A percentile compares a stretch with the other conserved stretches of the same genome.
Evolutionary conservation across 2,888 invertebrate species (phyloP).

Genomic region (Cosmia trapezina): DNA sequence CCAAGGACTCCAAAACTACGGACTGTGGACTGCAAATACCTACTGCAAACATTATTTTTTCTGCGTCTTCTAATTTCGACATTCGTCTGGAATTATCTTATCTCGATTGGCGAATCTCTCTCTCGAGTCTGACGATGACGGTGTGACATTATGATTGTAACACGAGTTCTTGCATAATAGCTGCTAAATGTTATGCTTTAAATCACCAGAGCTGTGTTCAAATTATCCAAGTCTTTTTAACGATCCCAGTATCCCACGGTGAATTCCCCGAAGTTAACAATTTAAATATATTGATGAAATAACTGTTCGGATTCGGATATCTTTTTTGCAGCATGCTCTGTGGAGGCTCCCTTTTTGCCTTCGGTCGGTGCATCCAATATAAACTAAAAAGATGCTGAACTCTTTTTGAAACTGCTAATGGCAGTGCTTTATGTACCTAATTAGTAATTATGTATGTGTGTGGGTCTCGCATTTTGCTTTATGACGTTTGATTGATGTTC

Average conservation of each 20-base stretch:
- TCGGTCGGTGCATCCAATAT: not conserved
- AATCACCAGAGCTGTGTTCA: not conserved
- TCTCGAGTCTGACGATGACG: not conserved
- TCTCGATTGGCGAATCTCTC: not conserved
- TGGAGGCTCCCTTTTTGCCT: not conserved
- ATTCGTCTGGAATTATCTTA: not conserved
- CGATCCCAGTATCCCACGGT: not conserved
- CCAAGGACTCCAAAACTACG: not conserved
- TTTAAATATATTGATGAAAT: no score
- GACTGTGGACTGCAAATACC: not conserved
- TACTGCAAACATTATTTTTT: not conserved
- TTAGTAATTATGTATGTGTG: not conserved
- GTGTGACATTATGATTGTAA: conserved; percentile 7
- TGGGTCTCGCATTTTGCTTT: conserved; percentile 3
- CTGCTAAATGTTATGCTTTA: not conserved
- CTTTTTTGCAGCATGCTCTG: not conserved
- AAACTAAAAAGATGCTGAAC: no score
- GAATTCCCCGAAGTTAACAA: not conserved
- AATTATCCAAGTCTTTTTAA: conserved; percentile 15
- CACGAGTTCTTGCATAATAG: conserved; percentile 1
- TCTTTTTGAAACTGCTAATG: conserved; percentile 6
- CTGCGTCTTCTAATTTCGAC: not conserved
- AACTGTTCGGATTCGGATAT: not conserved
- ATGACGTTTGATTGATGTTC: not conserved
- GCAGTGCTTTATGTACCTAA: not conserved